A percentile compares a stretch with the other conserved stretches of the same genome.
phyloP scores from a whole-genome alignment of 1,140 invertebrate genomes.

The Conus betulinus region DNA sequence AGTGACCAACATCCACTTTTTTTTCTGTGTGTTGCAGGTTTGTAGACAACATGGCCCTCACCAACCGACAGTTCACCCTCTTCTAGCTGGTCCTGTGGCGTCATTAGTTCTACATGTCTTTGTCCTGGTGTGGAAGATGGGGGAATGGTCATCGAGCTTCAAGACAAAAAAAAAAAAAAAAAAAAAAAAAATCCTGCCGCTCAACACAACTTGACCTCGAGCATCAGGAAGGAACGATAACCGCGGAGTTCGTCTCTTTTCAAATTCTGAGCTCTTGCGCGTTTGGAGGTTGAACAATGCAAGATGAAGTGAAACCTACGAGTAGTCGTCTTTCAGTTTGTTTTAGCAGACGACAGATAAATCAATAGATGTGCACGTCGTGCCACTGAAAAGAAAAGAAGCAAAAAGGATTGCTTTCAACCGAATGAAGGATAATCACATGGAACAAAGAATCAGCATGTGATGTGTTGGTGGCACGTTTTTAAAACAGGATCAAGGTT shows the following conservation, averaged over 20 bases:
- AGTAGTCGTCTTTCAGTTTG: too few species aligned
- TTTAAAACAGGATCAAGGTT: too few species aligned
- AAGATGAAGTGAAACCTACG: background rate
- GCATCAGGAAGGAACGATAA: background rate
- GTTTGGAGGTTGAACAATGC: background rate
- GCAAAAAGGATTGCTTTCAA: background rate
- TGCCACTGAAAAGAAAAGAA: background rate
- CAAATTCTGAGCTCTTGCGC: background rate
- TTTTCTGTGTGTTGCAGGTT: constrained; percentile 63
- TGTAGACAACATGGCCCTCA: constrained; percentile 70
- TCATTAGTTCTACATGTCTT: background rate
- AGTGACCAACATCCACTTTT: background rate
- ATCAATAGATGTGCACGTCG: background rate
- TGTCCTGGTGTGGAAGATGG: too few species aligned
- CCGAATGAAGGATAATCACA: too few species aligned
- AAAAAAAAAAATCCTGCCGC: background rate
- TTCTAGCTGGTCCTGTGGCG: constrained; percentile 51
- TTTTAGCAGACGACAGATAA: too few species aligned
- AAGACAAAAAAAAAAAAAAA: background rate
- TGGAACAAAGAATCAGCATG: too few species aligned
- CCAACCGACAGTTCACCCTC: constrained; percentile 70
- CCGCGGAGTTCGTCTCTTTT: background rate
- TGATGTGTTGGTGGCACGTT: too few species aligned
- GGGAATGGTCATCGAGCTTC: background rate
- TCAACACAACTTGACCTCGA: background rate